Evolutionary conservation across 37 sponge, comb jelly and placozoan species (phyloP), one percentile per base, ranked within the genome.

Genomic region (Halichondria panicea): DNA sequence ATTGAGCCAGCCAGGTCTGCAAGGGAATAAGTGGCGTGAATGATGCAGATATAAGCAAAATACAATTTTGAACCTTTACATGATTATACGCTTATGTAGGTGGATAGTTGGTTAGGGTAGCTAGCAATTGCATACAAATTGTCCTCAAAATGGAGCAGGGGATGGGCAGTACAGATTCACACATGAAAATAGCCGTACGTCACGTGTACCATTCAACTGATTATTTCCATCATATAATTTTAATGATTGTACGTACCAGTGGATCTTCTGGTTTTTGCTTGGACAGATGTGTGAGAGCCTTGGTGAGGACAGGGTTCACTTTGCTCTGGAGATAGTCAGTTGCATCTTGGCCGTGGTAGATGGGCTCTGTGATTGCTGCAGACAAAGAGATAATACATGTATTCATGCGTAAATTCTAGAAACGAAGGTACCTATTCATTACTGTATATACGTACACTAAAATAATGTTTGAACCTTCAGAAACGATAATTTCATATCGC

Each of bases 261-360:
- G 99, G 93, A 45, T 98, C 91, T 52, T 72, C 91, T 2, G 99
- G 99, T 44, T 98, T 98, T 41, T 85, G 64, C 41, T 90, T 95
- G 79, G 91, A 88, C 13, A 98, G 83, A 52, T 98, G 78, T 18
- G 96, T 84, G 50, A 98, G 87, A 43, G 93, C 99, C 58, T 90
- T 87, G 22, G 81, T 38, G 3, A 98, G 75, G 18, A 82, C 79
- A 68, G 95, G 99, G 64, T 84, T 90, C 50, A 98, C 78, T 13
- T 78, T 70, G 55, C 74, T 86, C 68, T 77, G 86, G 21, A 98
- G 82, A 78, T 93, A 98, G 31, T 98, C 96, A 36, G 46, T 89
- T 0, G 87, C 84, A 7, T 46, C 39, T 37, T 84, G 68, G 5
- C 74, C 75, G 24, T 33, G 34, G 19, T 66, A 55, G n/a, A 82